phyloP scores from a whole-genome alignment of 2,113 vertebrate species.

The Vireo altiloquus region DNA sequence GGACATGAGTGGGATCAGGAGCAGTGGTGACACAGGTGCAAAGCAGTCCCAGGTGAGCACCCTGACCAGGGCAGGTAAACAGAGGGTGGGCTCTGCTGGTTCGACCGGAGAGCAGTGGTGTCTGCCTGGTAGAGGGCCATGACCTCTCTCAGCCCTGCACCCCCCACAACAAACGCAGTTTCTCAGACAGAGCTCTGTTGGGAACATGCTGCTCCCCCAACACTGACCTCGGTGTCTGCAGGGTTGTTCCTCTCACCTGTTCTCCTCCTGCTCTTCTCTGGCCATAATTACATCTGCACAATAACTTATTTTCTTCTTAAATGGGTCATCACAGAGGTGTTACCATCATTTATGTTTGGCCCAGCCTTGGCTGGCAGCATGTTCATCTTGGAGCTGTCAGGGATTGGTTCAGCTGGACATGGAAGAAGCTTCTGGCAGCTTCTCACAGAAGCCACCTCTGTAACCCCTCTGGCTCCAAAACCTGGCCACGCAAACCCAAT shows the following conservation, averaged over 20 bases:
- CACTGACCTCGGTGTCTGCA: no score
- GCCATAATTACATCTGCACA: neutral
- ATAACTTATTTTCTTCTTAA: neutral
- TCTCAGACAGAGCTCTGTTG: neutral
- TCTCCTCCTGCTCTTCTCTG: neutral
- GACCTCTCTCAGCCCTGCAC: neutral
- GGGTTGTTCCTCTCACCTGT: no score
- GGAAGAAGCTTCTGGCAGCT: neutral
- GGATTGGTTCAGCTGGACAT: neutral
- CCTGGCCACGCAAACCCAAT: neutral
- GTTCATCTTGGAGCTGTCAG: neutral
- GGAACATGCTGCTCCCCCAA: no score
- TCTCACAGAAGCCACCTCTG: no score
- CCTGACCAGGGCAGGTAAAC: neutral
- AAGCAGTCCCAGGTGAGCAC: neutral
- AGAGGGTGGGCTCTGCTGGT: neutral
- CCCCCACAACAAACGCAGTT: rapidly evolving
- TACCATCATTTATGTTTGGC: neutral
- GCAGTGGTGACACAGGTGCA: neutral
- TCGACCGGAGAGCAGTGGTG: neutral
- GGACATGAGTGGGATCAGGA: neutral
- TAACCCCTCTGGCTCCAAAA: neutral
- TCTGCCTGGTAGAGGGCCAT: neutral
- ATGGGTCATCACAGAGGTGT: neutral
- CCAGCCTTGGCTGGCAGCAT: neutral